Percentiles rank a stretch among this genome's conserved stretches.
Conservation (phyloP, 2,888 invertebrate species). For the Aporophyla nigra region DNA sequence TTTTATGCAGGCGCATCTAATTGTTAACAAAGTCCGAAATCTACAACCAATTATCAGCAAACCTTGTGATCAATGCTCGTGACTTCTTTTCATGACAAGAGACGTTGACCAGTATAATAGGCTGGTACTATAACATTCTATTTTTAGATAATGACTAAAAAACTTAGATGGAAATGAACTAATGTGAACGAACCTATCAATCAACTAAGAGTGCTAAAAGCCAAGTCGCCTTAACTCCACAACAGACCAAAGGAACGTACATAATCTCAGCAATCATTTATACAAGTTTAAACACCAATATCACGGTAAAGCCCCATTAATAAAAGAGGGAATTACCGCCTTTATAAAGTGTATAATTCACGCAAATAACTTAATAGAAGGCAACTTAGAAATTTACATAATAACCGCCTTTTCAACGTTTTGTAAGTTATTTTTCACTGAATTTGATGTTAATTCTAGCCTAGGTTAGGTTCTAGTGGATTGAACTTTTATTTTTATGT, state of each 20-base stretch:
- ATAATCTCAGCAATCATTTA: slow-evolving; percentile 53
- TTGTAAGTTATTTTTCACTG: slow-evolving; percentile 71
- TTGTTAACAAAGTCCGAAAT: no score
- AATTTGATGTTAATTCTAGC: slow-evolving; percentile 50
- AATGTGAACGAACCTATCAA: slow-evolving; percentile 9
- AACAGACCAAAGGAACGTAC: slow-evolving; percentile 28
- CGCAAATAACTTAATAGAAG: slow-evolving; percentile 80
- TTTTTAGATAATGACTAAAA: no score
- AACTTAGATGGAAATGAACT: background rate
- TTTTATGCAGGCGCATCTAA: no score
- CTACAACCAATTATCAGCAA: no score
- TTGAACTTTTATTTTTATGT: background rate
- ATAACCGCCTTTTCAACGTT: slow-evolving; percentile 73
- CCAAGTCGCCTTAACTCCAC: background rate
- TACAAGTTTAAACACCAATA: slow-evolving; percentile 66
- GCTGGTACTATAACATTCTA: no score
- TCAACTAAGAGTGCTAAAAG: slow-evolving; percentile 27
- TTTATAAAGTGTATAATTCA: slow-evolving; percentile 76
- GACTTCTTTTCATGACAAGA: no score
- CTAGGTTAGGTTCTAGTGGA: background rate
- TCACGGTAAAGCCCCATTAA: slow-evolving; percentile 71
- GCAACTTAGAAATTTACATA: slow-evolving; percentile 75
- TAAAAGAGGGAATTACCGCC: slow-evolving; percentile 73
- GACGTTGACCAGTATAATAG: no score
- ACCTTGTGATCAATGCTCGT: no score